These are phyloP conservation scores for Hecatera dysodea DNA, from an alignment of 2,888 invertebrate genomes.

Conservation along the genomic window DNA sequence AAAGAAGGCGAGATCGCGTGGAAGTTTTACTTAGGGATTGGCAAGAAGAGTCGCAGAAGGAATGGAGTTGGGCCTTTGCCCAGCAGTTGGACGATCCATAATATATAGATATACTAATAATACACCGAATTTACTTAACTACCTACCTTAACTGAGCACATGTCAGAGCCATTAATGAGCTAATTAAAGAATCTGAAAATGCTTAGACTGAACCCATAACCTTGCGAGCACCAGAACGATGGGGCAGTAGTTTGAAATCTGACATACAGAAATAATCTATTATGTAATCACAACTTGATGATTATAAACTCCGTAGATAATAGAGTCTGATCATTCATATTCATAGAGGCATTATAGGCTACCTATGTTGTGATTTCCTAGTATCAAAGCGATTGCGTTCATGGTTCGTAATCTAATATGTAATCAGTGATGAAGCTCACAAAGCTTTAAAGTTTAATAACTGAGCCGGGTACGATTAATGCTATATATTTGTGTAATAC, in stretches of 20 bases:
- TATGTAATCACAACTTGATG: neutral
- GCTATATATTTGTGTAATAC: no score
- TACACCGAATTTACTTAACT: no score
- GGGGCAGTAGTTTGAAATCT: neutral
- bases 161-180: no score
- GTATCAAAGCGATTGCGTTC: neutral
- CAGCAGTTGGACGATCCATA: neutral
- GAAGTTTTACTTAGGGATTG: no score
- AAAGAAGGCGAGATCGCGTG: neutral
- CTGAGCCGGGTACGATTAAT: no score
- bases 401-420: neutral
- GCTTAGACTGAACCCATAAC: neutral
- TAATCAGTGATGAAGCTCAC: conserved; percentile 1
- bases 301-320: conserved; percentile 9
- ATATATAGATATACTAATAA: neutral
- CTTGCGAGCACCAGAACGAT: neutral
- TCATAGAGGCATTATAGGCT: conserved; percentile 6
- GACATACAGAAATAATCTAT: neutral
- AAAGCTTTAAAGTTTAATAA: neutral
- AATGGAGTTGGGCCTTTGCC: neutral
- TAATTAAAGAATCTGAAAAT: neutral
- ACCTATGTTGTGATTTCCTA: conserved; percentile 3
- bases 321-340: conserved; percentile 16
- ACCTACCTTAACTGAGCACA: no score
- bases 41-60: neutral